Evolutionary conservation across 2,888 invertebrate species (phyloP), one percentile per base, ranked within the genome.

Genomic region (Rhamphomyia laevipes): DNA sequence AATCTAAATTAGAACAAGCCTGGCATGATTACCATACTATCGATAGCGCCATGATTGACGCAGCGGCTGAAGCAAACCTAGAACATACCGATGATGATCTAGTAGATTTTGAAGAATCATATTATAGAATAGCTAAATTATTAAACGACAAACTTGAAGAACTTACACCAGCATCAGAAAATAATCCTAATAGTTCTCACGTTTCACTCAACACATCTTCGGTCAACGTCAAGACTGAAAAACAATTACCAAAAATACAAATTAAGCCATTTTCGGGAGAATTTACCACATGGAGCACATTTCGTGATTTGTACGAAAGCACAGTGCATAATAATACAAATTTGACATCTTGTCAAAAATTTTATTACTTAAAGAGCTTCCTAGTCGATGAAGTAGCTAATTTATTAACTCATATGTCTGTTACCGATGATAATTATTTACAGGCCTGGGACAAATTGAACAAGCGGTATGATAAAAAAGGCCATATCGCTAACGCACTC

Each of bases 231-330:
- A n/a, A n/a, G n/a, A n/a, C n/a, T n/a, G n/a, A n/a, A n/a, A n/a
- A n/a, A n/a, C 59, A 54, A 6, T 59, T 58, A 17, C 63, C 60
- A 12, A 57, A 59, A 11, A 58, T 52, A 4, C 18, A 30, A 11
- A 50, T 47, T 18, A 55, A 53, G 4, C 48, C 45, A 4, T 52
- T 52, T 23, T 54, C 33, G 11, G 40, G 55, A 3, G 42, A 49
- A 4, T 55, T 51, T 21, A 54, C 52, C 12, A 47, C 52, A 31
- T 57, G 53, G 54, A 53, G 53, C 2, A 31, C 51, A 10, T 53
- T 55, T 35, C 51, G 48, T 23, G 51, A 57, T 30, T n/a, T 55
- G 18, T 55, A 50, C 31, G 46, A 17, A 27, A 47, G 48, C 16
- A 46, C 55, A 23, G 44, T 52, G 3, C 49, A 49, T 31, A 46